Evolutionary conservation across 2,888 invertebrate species (phyloP), one percentile per base, ranked within the genome.

Genomic region (Drosophila rubida): DNA sequence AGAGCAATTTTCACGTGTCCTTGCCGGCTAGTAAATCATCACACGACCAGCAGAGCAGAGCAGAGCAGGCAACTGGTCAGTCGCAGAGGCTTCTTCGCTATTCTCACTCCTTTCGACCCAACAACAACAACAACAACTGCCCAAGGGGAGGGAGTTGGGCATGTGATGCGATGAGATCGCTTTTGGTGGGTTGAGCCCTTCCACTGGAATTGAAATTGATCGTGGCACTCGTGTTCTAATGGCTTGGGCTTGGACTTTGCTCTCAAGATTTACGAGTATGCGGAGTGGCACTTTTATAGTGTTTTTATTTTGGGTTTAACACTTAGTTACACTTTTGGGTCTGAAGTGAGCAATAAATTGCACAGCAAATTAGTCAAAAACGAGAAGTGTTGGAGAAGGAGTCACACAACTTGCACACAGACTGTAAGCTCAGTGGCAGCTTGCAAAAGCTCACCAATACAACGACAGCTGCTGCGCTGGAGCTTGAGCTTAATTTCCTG

Each of bases 1-100:
- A 89, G 87, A 90, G 89, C 87, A 89, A 90, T 90, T 90, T 90
- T 90, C 89, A 90, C 90, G 90, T 90, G 89, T 86, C 78, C 80
- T 83, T 75, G 54, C 66, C 55, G 71, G 61, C 45, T 66, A 79
- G 80, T 85, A 82, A 82, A 85, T 82, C 85, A 80, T 74, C 70
- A 57, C 46, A 55, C 22, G 32, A 55, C 23, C 30, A 19, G 3
- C 1, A 19, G 3, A 19, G 3, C 1, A 19, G 3, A 19, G 3
- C 2, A 5, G 4, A 11, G 13, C 35, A n/a, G 51, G 48, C 60
- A 61, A 68, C 72, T 78, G 72, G 75, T 77, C 80, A 69, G 69
- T 53, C 32, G 51, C 30, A 3, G 3, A 9, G 30, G 9, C 32
- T 2, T 60, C 51, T 70, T 58, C 57, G 67, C 49, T 19, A 85